Conservation (phyloP, 2,113 vertebrate species). For the Gallinago media region DNA sequence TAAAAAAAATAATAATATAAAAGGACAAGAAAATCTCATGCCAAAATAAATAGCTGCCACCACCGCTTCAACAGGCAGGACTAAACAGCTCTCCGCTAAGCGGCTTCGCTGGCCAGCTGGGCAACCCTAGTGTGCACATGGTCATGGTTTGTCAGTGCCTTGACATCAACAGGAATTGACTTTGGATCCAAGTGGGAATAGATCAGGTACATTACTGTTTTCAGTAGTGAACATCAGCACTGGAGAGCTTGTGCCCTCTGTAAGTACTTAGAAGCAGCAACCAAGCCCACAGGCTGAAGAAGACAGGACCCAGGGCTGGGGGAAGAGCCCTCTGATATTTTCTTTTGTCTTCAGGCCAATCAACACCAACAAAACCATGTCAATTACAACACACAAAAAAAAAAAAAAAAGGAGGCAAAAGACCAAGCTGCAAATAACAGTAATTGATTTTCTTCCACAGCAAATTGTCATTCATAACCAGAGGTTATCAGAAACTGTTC, state of each 20-base stretch:
- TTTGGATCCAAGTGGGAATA: background rate
- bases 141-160: background rate
- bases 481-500: background rate
- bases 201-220: background rate
- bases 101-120: background rate
- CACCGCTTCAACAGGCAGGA: background rate
- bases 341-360: background rate
- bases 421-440: background rate
- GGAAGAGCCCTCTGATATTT: background rate
- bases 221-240: conserved; percentile 25
- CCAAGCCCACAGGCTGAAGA: background rate
- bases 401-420: background rate
- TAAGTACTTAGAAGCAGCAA: background rate
- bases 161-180: background rate
- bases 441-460: background rate
- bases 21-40: background rate
- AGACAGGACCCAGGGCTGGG: background rate
- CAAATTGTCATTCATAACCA: background rate
- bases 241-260: background rate
- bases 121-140: background rate
- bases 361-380: background rate
- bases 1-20: background rate
- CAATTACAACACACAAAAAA: background rate
- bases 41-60: conserved; percentile 34
- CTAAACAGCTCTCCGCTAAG: background rate